Evolutionary conservation across 2,797 vertebrate genomes (phyloP).

Genomic region (Aphelocoma californica): DNA sequence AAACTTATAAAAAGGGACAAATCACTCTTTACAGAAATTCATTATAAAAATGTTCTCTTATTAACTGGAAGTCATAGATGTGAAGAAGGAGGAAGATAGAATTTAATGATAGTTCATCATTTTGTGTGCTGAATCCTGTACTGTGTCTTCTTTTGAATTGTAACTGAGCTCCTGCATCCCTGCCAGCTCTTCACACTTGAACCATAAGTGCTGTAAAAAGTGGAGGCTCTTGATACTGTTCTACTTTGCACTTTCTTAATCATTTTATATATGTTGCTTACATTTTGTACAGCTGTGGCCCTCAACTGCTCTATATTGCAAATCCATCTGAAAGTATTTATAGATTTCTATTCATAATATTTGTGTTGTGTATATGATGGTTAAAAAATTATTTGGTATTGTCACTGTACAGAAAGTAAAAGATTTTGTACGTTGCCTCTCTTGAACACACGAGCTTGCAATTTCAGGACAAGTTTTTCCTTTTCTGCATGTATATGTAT

Average conservation of each 20-base stretch:
- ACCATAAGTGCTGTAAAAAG: conserved; percentile 71
- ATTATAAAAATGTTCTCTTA: conserved; percentile 29
- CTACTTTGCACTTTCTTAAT: conserved; percentile 79
- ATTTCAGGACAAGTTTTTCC: conserved; percentile 34
- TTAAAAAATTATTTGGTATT: conserved; percentile 68
- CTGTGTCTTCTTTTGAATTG: conserved; percentile 46
- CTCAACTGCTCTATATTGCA: conserved; percentile 67
- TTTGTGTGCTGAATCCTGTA: conserved; percentile 51
- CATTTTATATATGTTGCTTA: conserved; percentile 73
- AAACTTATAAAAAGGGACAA: conserved; percentile 57
- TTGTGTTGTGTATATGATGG: conserved; percentile 80
- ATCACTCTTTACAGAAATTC: conserved; percentile 41
- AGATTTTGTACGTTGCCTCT: conserved; percentile 66
- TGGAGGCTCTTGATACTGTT: conserved; percentile 73
- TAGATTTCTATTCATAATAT: conserved; percentile 74
- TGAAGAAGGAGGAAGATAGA: conserved; percentile 13
- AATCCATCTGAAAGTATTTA: conserved; percentile 78
- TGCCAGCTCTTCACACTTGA: conserved; percentile 66
- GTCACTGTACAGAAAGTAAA: conserved; percentile 72
- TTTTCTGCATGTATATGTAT: conserved; percentile 36
- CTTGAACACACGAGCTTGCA: conserved; percentile 12
- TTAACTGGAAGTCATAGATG: conserved; percentile 76
- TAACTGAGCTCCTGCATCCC: conserved; percentile 47
- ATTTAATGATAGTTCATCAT: conserved; percentile 36
- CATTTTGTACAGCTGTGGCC: conserved; percentile 77